Percentiles rank a stretch among this genome's conserved stretches.
Evolutionary conservation across 2,888 invertebrate species (phyloP).

Genomic region (Philaethria dido): DNA sequence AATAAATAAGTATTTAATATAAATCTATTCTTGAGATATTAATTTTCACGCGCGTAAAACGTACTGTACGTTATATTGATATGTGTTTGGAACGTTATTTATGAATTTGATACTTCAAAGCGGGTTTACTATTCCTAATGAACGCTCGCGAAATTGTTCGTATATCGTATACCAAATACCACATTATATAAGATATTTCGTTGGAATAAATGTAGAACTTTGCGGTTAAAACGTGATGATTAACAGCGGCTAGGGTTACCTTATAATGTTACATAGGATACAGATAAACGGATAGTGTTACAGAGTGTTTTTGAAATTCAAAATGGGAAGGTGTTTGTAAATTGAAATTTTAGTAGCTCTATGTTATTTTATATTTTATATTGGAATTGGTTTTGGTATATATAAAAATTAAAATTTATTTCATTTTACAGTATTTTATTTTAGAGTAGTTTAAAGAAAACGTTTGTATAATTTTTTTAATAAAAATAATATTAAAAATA

Average conservation of each 20-base stretch:
- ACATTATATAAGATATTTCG: conserved; percentile 44
- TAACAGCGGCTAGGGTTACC: conserved; percentile 58
- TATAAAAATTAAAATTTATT: not conserved
- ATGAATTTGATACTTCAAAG: conserved; percentile 67
- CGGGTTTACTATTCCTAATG: conserved; percentile 76
- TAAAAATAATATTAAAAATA: no score
- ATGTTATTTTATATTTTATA: conserved; percentile 21
- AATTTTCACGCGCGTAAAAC: conserved; percentile 26
- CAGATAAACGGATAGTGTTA: conserved; percentile 42
- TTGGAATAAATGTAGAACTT: conserved; percentile 47
- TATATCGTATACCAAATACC: conserved; percentile 48
- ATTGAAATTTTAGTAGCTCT: conserved; percentile 19
- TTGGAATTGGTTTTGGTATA: conserved; percentile 2
- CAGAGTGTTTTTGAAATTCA: conserved; percentile 42
- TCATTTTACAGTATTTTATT: conserved; percentile 4
- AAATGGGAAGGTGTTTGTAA: conserved; percentile 36
- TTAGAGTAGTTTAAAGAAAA: no score
- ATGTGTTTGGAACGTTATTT: conserved; percentile 48
- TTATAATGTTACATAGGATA: conserved; percentile 52
- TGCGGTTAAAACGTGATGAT: conserved; percentile 64
- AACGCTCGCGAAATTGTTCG: conserved; percentile 57
- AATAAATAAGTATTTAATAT: not conserved
- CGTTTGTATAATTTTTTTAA: no score
- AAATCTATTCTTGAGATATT: conserved; percentile 17
- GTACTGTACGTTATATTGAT: conserved; percentile 24